phyloP scores from a whole-genome alignment of 2,113 vertebrate species.

The Bostrychus sinensis region DNA sequence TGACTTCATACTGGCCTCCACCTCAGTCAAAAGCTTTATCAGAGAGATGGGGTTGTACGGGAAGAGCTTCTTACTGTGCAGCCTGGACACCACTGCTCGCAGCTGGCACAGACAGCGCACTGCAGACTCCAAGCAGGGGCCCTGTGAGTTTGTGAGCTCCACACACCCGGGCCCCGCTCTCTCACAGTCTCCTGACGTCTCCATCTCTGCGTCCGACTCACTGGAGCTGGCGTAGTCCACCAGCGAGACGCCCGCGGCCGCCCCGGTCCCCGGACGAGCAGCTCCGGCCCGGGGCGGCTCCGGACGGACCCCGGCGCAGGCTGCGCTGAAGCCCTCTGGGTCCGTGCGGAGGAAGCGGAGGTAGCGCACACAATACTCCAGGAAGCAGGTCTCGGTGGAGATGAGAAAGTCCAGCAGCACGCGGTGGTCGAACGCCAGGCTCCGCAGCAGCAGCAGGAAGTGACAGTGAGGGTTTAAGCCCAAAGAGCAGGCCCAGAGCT shows the following conservation, averaged over 20 bases:
- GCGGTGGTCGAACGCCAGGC: slow-evolving; percentile 86
- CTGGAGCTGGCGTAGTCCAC: slow-evolving; percentile 2
- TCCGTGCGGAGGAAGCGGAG: slow-evolving; percentile 85
- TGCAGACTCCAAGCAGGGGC: background rate
- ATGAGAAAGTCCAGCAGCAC: slow-evolving; percentile 95
- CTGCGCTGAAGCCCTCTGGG: slow-evolving; percentile 76
- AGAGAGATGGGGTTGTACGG: slow-evolving; percentile 5
- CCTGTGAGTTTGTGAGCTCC: no score
- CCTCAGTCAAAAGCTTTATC: slow-evolving; percentile 2
- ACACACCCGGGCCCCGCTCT: no score
- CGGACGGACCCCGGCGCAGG: slow-evolving; percentile 54
- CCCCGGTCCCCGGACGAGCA: background rate
- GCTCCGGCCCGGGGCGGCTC: background rate
- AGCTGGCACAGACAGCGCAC: background rate
- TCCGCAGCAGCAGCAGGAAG: slow-evolving; percentile 86
- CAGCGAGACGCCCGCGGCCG: background rate
- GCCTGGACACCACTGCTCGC: background rate
- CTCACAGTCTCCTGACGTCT: background rate
- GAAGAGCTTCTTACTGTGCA: slow-evolving; percentile 2
- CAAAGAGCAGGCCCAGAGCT: slow-evolving; percentile 41
- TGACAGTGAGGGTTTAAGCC: slow-evolving; percentile 92
- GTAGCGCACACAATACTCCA: slow-evolving; percentile 92
- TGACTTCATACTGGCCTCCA: background rate
- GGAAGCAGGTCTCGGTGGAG: slow-evolving; percentile 93
- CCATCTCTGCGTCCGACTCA: background rate